Percentiles rank a stretch among this genome's conserved stretches.
Evolutionary conservation across 2,888 invertebrate species (phyloP).

Genomic region (Drosophila helvetica): DNA sequence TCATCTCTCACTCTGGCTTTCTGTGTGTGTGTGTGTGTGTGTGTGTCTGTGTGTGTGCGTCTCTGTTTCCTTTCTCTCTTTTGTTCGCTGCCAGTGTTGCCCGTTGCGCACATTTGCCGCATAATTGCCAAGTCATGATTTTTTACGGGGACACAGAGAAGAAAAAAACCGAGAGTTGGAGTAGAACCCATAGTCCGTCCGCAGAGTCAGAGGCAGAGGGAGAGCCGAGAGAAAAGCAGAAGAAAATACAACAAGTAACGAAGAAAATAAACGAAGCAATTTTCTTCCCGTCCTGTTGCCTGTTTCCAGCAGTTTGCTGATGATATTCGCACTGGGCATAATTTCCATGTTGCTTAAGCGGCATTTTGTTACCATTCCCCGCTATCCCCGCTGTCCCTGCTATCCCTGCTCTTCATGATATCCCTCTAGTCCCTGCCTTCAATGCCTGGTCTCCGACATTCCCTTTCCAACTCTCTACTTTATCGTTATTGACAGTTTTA

Average conservation of each 20-base stretch:
- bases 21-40: slow-evolving; percentile 9
- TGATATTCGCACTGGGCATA: slow-evolving; percentile 80
- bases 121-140: slow-evolving; percentile 79
- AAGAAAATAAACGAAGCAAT: slow-evolving; percentile 47
- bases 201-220: slow-evolving; percentile 3
- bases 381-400: not conserved
- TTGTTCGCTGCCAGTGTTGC: slow-evolving; percentile 54
- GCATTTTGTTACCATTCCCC: slow-evolving; percentile 62
- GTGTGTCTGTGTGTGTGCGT: slow-evolving; percentile 14
- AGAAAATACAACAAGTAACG: slow-evolving; percentile 33
- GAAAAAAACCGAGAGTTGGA: slow-evolving; percentile 34
- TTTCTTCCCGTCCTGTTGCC: slow-evolving; percentile 30
- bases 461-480: slow-evolving; percentile 52
- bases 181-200: not conserved
- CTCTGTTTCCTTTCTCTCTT: slow-evolving; percentile 20
- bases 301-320: slow-evolving; percentile 56
- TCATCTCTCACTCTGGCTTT: not conserved
- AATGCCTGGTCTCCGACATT: slow-evolving; percentile 4
- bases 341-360: slow-evolving; percentile 78
- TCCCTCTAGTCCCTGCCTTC: slow-evolving; percentile 17
- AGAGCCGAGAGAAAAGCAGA: slow-evolving; percentile 17
- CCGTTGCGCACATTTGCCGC: slow-evolving; percentile 76
- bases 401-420: slow-evolving; percentile 1
- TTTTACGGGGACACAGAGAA: slow-evolving; percentile 53
- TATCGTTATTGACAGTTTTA: slow-evolving; percentile 79